Evolutionary conservation across 2,888 invertebrate species (phyloP).

Genomic region (Platycnemis pennipes): DNA sequence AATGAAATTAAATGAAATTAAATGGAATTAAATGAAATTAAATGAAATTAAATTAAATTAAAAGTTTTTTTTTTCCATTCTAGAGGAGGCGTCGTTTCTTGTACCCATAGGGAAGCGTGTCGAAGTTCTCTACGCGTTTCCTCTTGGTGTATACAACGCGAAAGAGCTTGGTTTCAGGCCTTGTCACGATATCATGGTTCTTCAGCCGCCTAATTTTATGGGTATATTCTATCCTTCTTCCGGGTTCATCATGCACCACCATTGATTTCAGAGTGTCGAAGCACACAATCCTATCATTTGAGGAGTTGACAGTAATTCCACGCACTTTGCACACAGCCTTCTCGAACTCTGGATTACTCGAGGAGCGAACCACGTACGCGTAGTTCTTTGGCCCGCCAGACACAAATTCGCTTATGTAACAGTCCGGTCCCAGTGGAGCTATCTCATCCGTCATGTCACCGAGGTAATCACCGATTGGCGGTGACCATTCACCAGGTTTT

Average conservation of each 20-base stretch:
- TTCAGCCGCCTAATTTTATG: background rate
- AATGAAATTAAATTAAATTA: background rate
- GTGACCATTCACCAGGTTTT: constrained; percentile 67
- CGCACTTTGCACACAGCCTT: constrained; percentile 73
- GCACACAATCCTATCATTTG: background rate
- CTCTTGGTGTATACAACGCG: background rate
- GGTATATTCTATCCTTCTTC: background rate
- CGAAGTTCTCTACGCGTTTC: background rate
- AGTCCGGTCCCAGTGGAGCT: constrained; percentile 72
- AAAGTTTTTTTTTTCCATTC: background rate
- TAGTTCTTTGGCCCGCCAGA: constrained; percentile 77
- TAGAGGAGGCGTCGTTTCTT: no score
- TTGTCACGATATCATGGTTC: background rate
- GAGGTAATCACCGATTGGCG: constrained; percentile 74
- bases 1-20: background rate
- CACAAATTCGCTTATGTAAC: constrained; percentile 75
- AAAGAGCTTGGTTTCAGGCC: background rate
- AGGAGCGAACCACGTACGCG: constrained; percentile 73
- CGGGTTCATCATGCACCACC: background rate
- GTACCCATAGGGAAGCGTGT: background rate
- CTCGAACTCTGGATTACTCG: background rate
- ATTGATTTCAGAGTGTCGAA: background rate
- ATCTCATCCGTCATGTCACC: constrained; percentile 77
- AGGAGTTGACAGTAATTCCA: constrained; percentile 73
- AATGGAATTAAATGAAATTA: background rate